Conservation (phyloP, 2,797 vertebrate genomes). For the Scyliorhinus canicula region DNA sequence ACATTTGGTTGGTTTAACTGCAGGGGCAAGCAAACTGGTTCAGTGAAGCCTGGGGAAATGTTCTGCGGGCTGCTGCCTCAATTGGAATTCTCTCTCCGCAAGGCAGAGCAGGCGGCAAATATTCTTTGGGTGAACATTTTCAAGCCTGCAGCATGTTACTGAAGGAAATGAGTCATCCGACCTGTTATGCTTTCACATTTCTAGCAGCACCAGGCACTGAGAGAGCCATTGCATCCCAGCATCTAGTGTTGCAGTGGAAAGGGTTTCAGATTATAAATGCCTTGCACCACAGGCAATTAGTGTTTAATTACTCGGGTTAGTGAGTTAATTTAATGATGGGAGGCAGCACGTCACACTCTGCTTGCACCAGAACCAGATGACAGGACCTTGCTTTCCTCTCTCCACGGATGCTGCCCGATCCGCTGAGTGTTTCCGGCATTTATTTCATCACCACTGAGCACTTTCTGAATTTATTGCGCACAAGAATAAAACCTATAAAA, state of each 20-base stretch:
- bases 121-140: background rate
- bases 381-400: background rate
- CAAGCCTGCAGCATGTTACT: background rate
- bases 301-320: no score
- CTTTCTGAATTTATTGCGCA: background rate
- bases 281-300: background rate
- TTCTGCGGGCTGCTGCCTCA: background rate
- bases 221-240: background rate
- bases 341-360: background rate
- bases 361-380: background rate
- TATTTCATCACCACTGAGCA: no score
- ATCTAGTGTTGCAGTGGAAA: background rate
- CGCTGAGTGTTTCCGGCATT: background rate
- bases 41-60: background rate
- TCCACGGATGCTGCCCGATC: background rate
- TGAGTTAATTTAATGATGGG: background rate
- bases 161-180: background rate
- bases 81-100: background rate
- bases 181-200: background rate
- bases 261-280: background rate
- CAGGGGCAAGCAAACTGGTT: background rate
- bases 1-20: background rate
- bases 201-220: background rate
- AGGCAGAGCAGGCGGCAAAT: no score
- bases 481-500: background rate